Base-by-base conservation (phyloP, 2,888 invertebrate genomes). In the Ischnura elegans region DNA sequence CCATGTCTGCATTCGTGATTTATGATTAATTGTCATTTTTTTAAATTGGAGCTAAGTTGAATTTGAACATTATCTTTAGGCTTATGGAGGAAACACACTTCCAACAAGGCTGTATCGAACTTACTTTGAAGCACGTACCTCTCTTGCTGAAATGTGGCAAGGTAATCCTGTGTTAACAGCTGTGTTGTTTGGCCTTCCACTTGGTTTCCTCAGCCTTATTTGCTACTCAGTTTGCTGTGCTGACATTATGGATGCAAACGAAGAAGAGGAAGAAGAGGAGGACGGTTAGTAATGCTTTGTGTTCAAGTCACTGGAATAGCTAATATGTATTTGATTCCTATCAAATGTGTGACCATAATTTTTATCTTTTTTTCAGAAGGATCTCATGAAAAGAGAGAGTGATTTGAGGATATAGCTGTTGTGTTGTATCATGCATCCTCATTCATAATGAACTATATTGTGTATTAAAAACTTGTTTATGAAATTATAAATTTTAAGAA, bases 201-300 rank as follows among this genome's bases (percentile, higher is more conserved):
- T 99, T 86, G 98, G 99, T 61, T 99, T 99, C 95, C 97, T 99
- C 42, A 98, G 98, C 43, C 97, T 99, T 42, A 99, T 99, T 95
- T 97, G 99, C 95, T 99, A 99, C 96, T 99, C 99, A 1, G 98
- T 99, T 94, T 99, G 99, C 96, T 99, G 99, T 95, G 98, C 99
- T 93, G 99, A 99, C 96, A 98, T 99, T 95, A 96, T 99, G 94
- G 99, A 99, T 95, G 98, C 98, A 0, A 98, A 98, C 87, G 98
- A 98, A 94, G 98, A 98, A 93, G 98, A 98, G 94, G 96, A 96
- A 94, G 97, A 96, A 95, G 96, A 94, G 25, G 90, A 90, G n/a
- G 90, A 61, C 43, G 85, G 85, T 84, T 47, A 51, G 16, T 43
- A 0, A 13, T 42, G 25, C 25, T 25, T 43, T 61, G 42, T 10